phyloP scores from a whole-genome alignment of 2,888 invertebrate species.

The Trachelus iudaicus region DNA sequence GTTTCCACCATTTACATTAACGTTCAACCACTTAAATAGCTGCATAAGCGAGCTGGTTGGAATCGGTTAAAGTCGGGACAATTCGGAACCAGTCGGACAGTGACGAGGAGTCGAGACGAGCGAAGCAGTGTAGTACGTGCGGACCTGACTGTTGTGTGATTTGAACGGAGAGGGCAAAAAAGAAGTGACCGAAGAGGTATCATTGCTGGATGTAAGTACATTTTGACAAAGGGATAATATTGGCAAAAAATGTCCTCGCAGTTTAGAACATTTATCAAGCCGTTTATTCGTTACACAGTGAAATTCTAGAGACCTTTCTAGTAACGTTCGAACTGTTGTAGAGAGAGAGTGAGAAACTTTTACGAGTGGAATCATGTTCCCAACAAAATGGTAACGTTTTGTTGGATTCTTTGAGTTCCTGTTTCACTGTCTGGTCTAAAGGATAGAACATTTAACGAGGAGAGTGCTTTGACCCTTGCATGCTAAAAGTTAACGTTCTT shows the following conservation, averaged over 20 bases:
- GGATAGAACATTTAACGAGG: neutral
- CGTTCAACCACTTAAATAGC: too few species aligned
- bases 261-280: slow-evolving; percentile 14
- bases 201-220: slow-evolving; percentile 42
- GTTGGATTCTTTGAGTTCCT: slow-evolving; percentile 2
- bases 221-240: slow-evolving; percentile 32
- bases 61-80: too few species aligned
- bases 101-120: too few species aligned
- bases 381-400: slow-evolving; percentile 55
- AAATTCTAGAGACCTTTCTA: slow-evolving; percentile 23
- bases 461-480: slow-evolving; percentile 6
- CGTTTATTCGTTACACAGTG: slow-evolving; percentile 11
- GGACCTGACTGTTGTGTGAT: neutral
- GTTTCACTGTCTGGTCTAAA: neutral
- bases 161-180: slow-evolving; percentile 41
- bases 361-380: slow-evolving; percentile 49
- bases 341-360: slow-evolving; percentile 21
- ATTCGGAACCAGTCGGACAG: too few species aligned
- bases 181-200: slow-evolving; percentile 43
- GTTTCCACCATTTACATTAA: too few species aligned
- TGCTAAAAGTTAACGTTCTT: slow-evolving; percentile 25
- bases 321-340: slow-evolving; percentile 26
- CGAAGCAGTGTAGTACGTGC: too few species aligned
- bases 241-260: slow-evolving; percentile 36
- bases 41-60: too few species aligned